A percentile compares a stretch with the other conserved stretches of the same genome.
Evolutionary conservation across 2,113 vertebrate species (phyloP).

Genomic region (Etia nguti): DNA sequence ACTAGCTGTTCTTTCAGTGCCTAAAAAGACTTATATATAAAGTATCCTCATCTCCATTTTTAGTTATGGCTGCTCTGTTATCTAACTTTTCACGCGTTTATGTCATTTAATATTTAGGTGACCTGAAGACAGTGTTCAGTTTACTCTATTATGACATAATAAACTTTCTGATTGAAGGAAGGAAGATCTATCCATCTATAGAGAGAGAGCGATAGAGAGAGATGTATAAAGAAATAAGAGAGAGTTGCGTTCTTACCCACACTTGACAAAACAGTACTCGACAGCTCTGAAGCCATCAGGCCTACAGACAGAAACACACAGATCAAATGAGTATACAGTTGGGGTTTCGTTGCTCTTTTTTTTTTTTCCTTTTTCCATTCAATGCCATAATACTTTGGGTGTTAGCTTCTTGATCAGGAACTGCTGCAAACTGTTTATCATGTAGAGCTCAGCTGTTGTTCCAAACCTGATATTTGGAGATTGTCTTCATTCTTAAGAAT

Average conservation of each 20-base stretch:
- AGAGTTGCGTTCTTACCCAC: constrained; percentile 75
- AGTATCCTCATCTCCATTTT: background rate
- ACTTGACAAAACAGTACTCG: constrained; percentile 85
- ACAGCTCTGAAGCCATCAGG: constrained; percentile 87
- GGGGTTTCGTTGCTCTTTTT: background rate
- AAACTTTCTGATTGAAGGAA: background rate
- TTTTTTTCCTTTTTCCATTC: too few species aligned
- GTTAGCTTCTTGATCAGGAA: background rate
- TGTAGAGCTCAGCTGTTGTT: background rate
- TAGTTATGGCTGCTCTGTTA: background rate
- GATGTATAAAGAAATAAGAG: background rate
- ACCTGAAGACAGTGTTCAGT: background rate
- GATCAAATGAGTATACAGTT: background rate
- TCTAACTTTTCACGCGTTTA: background rate
- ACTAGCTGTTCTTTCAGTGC: background rate
- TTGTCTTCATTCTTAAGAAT: background rate
- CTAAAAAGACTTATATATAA: background rate
- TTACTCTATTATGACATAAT: background rate
- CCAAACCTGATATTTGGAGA: background rate
- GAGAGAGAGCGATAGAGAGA: background rate
- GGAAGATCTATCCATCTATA: background rate
- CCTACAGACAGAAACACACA: constrained; percentile 64
- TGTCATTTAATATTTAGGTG: background rate
- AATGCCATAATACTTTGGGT: background rate
- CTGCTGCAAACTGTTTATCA: accelerated